phyloP scores from a whole-genome alignment of 1,140 invertebrate genomes.

The Camponotus pennsylvanicus region DNA sequence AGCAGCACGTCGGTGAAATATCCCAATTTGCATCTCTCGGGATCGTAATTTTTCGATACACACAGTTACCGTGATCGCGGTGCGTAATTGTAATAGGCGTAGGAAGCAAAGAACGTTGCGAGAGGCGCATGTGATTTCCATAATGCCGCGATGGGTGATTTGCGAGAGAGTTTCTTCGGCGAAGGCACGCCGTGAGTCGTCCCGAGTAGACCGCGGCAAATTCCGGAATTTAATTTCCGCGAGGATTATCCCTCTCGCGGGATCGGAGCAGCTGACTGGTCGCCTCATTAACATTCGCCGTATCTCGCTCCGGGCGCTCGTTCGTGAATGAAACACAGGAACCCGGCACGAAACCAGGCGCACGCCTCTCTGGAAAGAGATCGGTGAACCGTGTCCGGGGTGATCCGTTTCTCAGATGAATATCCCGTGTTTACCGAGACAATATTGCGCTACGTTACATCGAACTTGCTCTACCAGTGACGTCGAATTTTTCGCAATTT shows the following conservation, averaged over 20 bases:
- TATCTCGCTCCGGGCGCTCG: slow-evolving; percentile 76
- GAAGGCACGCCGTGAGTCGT: slow-evolving; percentile 4
- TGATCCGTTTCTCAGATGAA: slow-evolving; percentile 20
- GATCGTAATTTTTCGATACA: slow-evolving; percentile 1
- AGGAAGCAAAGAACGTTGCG: slow-evolving; percentile 30
- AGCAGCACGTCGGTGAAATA: neutral
- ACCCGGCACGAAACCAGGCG: slow-evolving; percentile 67
- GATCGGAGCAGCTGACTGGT: slow-evolving; percentile 67
- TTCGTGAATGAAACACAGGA: slow-evolving; percentile 79
- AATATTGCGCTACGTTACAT: neutral
- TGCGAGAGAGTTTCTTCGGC: slow-evolving; percentile 17
- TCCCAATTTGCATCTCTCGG: neutral
- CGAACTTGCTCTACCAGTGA: neutral
- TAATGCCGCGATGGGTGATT: slow-evolving; percentile 39
- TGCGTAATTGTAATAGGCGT: slow-evolving; percentile 25
- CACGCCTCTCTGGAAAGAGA: slow-evolving; percentile 41
- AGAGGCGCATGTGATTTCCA: slow-evolving; percentile 22
- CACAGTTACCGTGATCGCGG: neutral
- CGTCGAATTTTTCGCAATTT: neutral
- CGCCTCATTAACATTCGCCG: slow-evolving; percentile 80
- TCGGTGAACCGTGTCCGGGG: slow-evolving; percentile 62
- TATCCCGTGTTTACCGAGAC: neutral
- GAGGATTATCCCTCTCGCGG: slow-evolving; percentile 51
- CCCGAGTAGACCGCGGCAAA: slow-evolving; percentile 51
- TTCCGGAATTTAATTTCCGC: slow-evolving; percentile 73